Conservation (phyloP, 2,113 vertebrate species). For the Porphyrio hochstetteri region DNA sequence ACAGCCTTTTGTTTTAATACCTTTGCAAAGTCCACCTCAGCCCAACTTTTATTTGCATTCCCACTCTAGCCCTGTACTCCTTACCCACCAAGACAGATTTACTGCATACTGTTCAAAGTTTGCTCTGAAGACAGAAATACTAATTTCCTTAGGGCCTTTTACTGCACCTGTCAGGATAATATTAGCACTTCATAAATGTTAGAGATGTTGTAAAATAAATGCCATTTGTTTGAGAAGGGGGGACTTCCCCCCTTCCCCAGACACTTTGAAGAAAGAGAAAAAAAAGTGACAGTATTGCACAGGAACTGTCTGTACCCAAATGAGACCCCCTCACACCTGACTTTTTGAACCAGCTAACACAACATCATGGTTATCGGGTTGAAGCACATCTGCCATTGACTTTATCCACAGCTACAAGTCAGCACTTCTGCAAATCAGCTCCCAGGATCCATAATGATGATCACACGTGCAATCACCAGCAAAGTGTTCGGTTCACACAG, state of each 20-base stretch:
- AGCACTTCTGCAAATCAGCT: neutral
- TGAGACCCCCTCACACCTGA: neutral
- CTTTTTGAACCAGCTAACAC: neutral
- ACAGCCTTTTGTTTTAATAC: neutral
- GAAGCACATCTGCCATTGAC: neutral
- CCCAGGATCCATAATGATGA: fast-evolving
- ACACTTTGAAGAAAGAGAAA: neutral
- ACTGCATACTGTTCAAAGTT: neutral
- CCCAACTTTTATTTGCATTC: neutral
- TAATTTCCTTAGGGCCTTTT: neutral
- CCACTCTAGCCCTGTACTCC: neutral
- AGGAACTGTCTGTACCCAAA: neutral
- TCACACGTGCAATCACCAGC: neutral
- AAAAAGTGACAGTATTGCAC: neutral
- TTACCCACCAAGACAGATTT: neutral
- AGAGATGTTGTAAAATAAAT: neutral
- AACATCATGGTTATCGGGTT: fast-evolving
- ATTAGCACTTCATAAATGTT: neutral
- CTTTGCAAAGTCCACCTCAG: neutral
- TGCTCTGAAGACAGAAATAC: neutral
- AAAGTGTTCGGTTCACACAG: neutral
- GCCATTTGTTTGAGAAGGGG: neutral
- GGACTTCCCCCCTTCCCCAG: neutral
- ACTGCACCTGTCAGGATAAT: neutral
- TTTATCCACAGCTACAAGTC: neutral